Percentiles rank a stretch among this genome's conserved stretches.
Conservation (phyloP, 64 coral and sea anemone species). For the Montipora foliosa region DNA sequence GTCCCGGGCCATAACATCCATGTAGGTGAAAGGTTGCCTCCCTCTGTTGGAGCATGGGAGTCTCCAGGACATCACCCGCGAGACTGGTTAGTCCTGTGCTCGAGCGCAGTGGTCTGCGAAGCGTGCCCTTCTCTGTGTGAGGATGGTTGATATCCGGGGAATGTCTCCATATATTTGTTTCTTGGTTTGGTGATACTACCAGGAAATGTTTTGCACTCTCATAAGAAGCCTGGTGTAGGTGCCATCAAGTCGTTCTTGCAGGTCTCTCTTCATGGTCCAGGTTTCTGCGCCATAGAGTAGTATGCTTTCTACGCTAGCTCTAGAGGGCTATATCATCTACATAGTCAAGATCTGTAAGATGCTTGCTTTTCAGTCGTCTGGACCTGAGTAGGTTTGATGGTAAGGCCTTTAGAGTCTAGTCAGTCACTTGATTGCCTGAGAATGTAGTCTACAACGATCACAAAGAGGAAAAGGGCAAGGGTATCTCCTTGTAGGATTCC, state of each 20-base stretch:
- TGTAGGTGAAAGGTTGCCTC: no score
- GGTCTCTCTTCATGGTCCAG: neutral
- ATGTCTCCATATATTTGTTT: neutral
- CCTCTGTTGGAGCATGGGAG: neutral
- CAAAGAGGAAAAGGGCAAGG: no score
- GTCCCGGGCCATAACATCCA: no score
- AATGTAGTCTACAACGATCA: no score
- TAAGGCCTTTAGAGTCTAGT: no score
- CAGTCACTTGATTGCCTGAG: no score
- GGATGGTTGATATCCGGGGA: neutral
- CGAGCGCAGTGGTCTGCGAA: neutral
- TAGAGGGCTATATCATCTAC: neutral
- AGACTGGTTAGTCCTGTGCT: neutral
- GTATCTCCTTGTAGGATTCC: no score
- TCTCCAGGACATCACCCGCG: neutral
- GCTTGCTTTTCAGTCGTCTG: no score
- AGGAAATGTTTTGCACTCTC: slow-evolving; percentile 27
- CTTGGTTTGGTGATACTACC: neutral
- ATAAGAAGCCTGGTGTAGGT: slow-evolving; percentile 4
- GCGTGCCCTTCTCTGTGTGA: neutral
- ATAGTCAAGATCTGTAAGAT: no score
- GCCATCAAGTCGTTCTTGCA: slow-evolving; percentile 18
- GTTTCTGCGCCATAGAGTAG: neutral
- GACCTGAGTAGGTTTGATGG: no score
- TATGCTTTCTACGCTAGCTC: slow-evolving; percentile 13